Evolutionary conservation across 2,888 invertebrate species (phyloP), one percentile per base, ranked within the genome.

Genomic region (Aphrophora alni): DNA sequence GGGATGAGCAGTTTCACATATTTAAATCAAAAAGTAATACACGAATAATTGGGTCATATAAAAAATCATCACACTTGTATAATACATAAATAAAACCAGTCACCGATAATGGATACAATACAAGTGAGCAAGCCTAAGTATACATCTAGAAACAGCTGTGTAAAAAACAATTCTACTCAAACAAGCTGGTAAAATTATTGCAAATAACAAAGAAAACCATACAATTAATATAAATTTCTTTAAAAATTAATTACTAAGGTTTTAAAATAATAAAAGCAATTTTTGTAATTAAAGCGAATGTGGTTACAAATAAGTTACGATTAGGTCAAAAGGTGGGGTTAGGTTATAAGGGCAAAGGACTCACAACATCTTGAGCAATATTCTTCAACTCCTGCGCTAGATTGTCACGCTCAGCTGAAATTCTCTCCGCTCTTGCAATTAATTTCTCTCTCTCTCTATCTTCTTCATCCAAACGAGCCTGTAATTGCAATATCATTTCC

Each of bases 401-500:
- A 0, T 90, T 89, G 73, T 90, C 88, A 12, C 87, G 86, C 90
- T 82, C 88, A 88, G 84, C 90, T 90, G 85, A 91, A 89, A 81
- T 81, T 90, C 90, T 68, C 88, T 89, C 76, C 90, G 86, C 77
- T 88, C 89, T 85, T 90, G 89, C 80, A 91, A 88, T 82, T 89
- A 90, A 76, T 86, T 88, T 87, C 51, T 84, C 83, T 71, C 83
- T 82, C 78, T 84, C 82, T 73, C 83, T 81, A 5, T 78, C 82
- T 38, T 83, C 82, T 73, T 83, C 82, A 78, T 84, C 85, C 26
- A 94, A 87, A 85, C 93, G 93, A 1, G 91, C 91, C 84, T 93
- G 92, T 85, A 93, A 89, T 84, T 90, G 91, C 84, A 90, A 89
- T 17, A 94, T 90, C 87, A 91, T 91, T 83, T 80, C 78, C 80